Base-by-base conservation (phyloP, 2,888 invertebrate species). In the Amblyjoppa fuscipennis region DNA sequence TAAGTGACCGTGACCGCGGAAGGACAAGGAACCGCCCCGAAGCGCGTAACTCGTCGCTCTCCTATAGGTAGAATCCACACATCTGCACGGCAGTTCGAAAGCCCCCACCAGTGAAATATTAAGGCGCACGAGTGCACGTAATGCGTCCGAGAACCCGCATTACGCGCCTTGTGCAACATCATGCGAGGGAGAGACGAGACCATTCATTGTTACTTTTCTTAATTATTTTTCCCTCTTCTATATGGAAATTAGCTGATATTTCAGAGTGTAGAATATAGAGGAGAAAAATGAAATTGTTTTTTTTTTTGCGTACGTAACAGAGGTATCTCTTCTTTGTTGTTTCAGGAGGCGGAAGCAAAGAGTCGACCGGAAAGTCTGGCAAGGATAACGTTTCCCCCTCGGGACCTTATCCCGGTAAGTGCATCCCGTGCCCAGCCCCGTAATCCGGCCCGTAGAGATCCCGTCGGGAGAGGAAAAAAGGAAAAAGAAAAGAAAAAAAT, bases 281-380 rank as follows among this genome's bases (percentile, higher is more conserved):
- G 51, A 20, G 41, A 7, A 49, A 16, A 34, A 78, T 31, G 3
- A 25, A 25, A 20, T 71, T 49, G 74, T 41, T 9, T 69, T 59
- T 66, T 70, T 79, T 81, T 69, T 45, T 41, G 69, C 76, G 61
- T 83, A 82, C 80, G 85, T 75, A 71, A 81, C 76, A 78, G 71
- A 66, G 38, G 45, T 49, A 79, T 82, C 77, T 81, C 82, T 70
- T 88, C 87, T 90, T 16, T 91, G 93, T 93, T 95, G 95, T 96
- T 95, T 84, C 95, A 97, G 97, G 97, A 94, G 96, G 96, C 95
- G 96, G 95, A 94, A 96, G 96, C 92, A 97, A 96, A 94, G 96
- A 96, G 68, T 81, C 85, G 28, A 86, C 85, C 93, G 95, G 95
- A 89, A 96, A 96, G 93, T 96, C 96, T 94, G 96, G 95, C 93